phyloP scores from a whole-genome alignment of 2,113 vertebrate genomes.

The Xenopus laevis region DNA sequence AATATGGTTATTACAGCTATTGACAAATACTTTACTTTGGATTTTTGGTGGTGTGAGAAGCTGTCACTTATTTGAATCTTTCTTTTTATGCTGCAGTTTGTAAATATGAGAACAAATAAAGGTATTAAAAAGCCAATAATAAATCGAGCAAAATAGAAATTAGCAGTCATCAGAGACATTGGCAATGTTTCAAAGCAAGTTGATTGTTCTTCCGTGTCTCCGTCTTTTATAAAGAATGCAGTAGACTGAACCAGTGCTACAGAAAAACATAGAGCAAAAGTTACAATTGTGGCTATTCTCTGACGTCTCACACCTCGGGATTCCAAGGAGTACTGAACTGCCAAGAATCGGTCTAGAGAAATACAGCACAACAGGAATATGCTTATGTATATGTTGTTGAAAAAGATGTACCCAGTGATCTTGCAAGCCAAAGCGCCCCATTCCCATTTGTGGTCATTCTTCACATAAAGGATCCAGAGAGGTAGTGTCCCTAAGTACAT shows the following conservation, averaged over 20 bases:
- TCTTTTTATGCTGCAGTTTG: conserved; percentile 69
- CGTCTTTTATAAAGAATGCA: conserved; percentile 56
- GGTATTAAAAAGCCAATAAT: conserved; percentile 70
- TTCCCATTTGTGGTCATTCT: conserved; percentile 57
- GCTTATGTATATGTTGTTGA: conserved; percentile 93
- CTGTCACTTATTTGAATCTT: conserved; percentile 51
- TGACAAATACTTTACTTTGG: conserved; percentile 63
- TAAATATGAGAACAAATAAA: conserved; percentile 62
- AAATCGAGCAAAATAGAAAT: conserved; percentile 67
- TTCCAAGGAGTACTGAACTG: conserved; percentile 70
- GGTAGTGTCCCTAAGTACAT: conserved; percentile 80
- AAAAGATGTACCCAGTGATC: conserved; percentile 79
- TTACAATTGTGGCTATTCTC: conserved; percentile 49
- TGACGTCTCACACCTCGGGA: conserved; percentile 59
- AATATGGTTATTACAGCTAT: conserved; percentile 73
- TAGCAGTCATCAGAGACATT: conserved; percentile 42
- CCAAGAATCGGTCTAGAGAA: conserved; percentile 80
- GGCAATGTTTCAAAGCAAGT: conserved; percentile 75
- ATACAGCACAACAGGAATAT: conserved; percentile 83
- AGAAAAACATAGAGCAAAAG: conserved; percentile 31
- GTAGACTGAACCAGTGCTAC: conserved; percentile 62
- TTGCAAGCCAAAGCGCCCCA: conserved; percentile 61
- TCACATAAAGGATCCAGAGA: conserved; percentile 74
- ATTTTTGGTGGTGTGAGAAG: conserved; percentile 60
- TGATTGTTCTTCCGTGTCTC: rapidly evolving